Percentiles rank a stretch among this genome's conserved stretches.
These are phyloP conservation scores for Melolontha melolontha DNA, from an alignment of 2,888 invertebrate genomes.

Conservation along the genomic window DNA sequence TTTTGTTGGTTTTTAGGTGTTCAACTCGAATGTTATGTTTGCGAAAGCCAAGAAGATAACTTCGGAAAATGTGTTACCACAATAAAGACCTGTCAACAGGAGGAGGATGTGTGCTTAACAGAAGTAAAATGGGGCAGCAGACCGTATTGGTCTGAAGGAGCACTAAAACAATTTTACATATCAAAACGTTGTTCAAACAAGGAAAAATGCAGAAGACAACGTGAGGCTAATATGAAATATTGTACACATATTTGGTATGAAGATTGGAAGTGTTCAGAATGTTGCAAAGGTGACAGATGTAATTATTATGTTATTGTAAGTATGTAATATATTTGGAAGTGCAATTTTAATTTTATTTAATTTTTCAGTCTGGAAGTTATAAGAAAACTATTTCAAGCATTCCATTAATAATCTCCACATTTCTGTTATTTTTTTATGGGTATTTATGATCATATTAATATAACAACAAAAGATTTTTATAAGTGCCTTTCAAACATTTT, in stretches of 20 bases:
- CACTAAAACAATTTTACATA: conserved; percentile 92
- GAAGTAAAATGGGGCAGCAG: conserved; percentile 95
- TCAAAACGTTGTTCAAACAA: conserved; percentile 91
- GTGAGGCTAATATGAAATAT: conserved; percentile 78
- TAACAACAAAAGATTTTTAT: not conserved
- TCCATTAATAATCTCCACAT: not conserved
- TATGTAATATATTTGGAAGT: conserved; percentile 55
- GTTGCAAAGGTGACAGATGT: conserved; percentile 95
- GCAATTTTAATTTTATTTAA: not conserved
- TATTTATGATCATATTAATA: conserved; percentile 4
- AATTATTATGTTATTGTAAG: conserved; percentile 96
- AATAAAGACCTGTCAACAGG: conserved; percentile 89
- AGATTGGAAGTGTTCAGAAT: conserved; percentile 97
- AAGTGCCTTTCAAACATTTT: conserved; percentile 13
- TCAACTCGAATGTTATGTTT: conserved; percentile 94
- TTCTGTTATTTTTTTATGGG: not conserved
- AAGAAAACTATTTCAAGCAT: not conserved
- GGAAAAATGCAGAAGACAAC: conserved; percentile 79
- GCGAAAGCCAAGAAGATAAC: conserved; percentile 92
- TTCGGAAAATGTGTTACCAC: conserved; percentile 92
- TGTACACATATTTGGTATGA: conserved; percentile 95
- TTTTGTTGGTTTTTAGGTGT: conserved; percentile 66
- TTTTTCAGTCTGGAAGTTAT: conserved; percentile 27
- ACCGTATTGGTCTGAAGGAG: conserved; percentile 95
- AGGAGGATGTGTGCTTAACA: conserved; percentile 88